Evolutionary conservation across 1,140 invertebrate genomes (phyloP).

Genomic region (Tetragnatha versicolor): DNA sequence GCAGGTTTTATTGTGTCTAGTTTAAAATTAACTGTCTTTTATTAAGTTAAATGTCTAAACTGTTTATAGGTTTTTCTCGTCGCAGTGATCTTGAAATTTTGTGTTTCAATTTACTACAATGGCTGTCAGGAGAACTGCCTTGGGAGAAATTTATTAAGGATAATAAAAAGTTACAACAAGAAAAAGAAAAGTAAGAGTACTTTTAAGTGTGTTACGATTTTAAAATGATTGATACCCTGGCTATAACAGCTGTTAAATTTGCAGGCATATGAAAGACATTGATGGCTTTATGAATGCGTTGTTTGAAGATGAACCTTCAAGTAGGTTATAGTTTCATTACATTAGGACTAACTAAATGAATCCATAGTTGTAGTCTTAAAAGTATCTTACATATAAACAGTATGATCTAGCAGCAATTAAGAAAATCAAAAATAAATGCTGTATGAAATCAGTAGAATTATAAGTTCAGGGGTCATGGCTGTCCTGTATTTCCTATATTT

Average conservation of each 20-base stretch:
- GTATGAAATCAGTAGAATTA: too few species aligned
- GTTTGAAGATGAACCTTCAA: conserved; percentile 52
- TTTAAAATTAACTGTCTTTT: background rate
- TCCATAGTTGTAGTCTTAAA: too few species aligned
- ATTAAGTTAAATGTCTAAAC: background rate
- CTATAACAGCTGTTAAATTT: background rate
- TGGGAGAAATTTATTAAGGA: conserved; percentile 81
- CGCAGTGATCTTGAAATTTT: conserved; percentile 94
- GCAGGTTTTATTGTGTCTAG: background rate
- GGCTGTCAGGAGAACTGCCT: conserved; percentile 85
- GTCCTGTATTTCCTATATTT: too few species aligned
- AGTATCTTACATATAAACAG: too few species aligned
- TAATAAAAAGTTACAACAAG: conserved; percentile 77
- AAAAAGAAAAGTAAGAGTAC: conserved; percentile 74
- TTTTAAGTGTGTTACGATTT: too few species aligned
- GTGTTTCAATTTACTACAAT: conserved; percentile 93
- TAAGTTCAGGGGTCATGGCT: too few species aligned
- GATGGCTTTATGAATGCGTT: conserved; percentile 40
- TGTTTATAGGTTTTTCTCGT: conserved; percentile 73
- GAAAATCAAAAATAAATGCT: too few species aligned
- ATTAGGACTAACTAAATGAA: too few species aligned
- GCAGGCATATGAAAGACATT: conserved; percentile 33
- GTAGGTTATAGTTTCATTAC: too few species aligned
- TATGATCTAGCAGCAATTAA: too few species aligned
- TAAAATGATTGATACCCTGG: background rate